A percentile compares a stretch with the other conserved stretches of the same genome.
These are phyloP conservation scores for Aphodius granarius DNA, from an alignment of 2,888 invertebrate genomes.

Conservation along the genomic window DNA sequence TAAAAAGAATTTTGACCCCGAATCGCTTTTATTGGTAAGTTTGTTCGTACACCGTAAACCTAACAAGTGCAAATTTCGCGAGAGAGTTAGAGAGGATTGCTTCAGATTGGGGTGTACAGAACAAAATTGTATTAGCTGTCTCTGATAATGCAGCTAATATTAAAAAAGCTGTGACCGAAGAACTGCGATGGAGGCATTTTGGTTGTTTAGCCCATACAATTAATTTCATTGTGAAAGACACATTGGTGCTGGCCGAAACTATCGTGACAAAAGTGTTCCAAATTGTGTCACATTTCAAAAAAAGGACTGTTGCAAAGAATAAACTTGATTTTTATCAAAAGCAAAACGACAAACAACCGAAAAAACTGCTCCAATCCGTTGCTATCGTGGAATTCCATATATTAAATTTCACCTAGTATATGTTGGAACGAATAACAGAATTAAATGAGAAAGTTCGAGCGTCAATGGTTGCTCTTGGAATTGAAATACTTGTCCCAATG, in stretches of 20 bases:
- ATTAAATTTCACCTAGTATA: no score
- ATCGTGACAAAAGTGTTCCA: not conserved
- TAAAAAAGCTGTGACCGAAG: slow-evolving; percentile 32
- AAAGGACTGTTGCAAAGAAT: not conserved
- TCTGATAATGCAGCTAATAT: slow-evolving; percentile 41
- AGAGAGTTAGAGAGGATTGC: slow-evolving; percentile 32
- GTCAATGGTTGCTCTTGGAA: slow-evolving; percentile 18
- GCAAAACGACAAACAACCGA: slow-evolving; percentile 15
- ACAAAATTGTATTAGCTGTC: slow-evolving; percentile 39
- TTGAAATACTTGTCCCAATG: slow-evolving; percentile 27
- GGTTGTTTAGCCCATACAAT: slow-evolving; percentile 40
- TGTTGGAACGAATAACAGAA: slow-evolving; percentile 24
- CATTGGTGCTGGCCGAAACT: slow-evolving; percentile 19
- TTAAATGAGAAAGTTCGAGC: slow-evolving; percentile 18
- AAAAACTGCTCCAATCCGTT: slow-evolving; percentile 21
- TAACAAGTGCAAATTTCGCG: slow-evolving; percentile 39
- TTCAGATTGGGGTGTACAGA: slow-evolving; percentile 36
- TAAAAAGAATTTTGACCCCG: slow-evolving; percentile 35
- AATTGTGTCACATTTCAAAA: slow-evolving; percentile 5
- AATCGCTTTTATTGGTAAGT: slow-evolving; percentile 37
- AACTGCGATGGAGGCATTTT: slow-evolving; percentile 34
- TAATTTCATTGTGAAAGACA: slow-evolving; percentile 35
- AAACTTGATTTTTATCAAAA: slow-evolving; percentile 18
- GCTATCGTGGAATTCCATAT: slow-evolving; percentile 28
- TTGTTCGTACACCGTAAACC: slow-evolving; percentile 28